phyloP scores from a whole-genome alignment of 1,140 invertebrate species.

The Pseudomyrmex dendroicus region DNA sequence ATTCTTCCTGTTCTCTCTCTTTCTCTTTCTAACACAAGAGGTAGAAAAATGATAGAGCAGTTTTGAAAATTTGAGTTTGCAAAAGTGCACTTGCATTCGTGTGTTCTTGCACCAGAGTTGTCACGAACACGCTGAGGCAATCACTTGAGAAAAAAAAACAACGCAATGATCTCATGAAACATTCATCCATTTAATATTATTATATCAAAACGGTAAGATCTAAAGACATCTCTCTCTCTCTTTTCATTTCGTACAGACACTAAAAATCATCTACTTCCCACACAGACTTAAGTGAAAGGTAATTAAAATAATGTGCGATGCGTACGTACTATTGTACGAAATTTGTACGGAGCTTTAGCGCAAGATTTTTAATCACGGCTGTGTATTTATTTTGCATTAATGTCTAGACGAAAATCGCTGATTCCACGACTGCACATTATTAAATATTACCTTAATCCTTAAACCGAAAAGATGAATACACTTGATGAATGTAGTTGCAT shows the following conservation, averaged over 20 bases:
- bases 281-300: not conserved
- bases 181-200: not conserved
- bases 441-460: not conserved
- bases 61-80: not conserved
- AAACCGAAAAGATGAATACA: not conserved
- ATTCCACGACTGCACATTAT: not conserved
- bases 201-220: not conserved
- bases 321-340: not conserved
- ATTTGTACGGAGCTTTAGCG: too few species aligned
- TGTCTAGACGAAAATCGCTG: not conserved
- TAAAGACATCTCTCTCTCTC: not conserved
- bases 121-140: constrained; percentile 30
- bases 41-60: constrained; percentile 1
- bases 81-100: constrained; percentile 47
- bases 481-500: not conserved
- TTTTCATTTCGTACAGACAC: not conserved
- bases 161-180: constrained; percentile 13
- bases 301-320: constrained; percentile 16
- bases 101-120: constrained; percentile 57
- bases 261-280: not conserved
- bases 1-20: not conserved
- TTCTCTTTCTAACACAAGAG: constrained; percentile 11
- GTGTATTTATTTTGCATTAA: too few species aligned
- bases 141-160: not conserved
- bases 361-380: too few species aligned